Conservation (phyloP, 2,113 vertebrate genomes). For the Raja brachyura region DNA sequence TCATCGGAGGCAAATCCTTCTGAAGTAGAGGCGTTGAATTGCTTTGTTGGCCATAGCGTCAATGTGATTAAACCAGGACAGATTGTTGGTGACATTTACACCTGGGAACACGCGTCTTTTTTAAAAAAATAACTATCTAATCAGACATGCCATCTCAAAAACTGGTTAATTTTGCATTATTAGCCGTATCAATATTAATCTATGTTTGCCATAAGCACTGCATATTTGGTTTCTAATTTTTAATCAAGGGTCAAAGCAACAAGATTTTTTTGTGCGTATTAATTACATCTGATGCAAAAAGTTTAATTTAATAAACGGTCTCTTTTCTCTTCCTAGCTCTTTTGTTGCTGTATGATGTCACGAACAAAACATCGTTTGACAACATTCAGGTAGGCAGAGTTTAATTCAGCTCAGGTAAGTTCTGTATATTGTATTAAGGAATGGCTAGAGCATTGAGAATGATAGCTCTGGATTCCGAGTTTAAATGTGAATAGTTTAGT, state of each 20-base stretch:
- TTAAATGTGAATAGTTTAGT: background rate
- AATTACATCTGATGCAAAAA: background rate
- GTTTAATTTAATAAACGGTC: background rate
- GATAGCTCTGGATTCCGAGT: background rate
- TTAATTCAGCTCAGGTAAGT: too few relatives aligned
- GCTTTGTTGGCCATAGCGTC: too few relatives aligned
- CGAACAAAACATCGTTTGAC: constrained; percentile 85
- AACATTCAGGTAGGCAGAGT: constrained; percentile 76
- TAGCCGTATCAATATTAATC: too few relatives aligned
- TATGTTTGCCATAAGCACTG: too few relatives aligned
- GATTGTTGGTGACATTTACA: too few relatives aligned
- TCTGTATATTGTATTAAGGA: background rate
- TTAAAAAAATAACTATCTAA: background rate
- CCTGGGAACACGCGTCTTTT: too few relatives aligned
- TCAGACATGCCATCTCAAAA: background rate
- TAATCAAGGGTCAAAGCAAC: background rate
- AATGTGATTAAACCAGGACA: too few relatives aligned
- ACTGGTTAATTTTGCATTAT: background rate
- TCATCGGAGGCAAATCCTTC: too few relatives aligned
- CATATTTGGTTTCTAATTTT: background rate
- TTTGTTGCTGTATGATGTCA: constrained; percentile 84
- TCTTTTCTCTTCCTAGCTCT: constrained; percentile 61
- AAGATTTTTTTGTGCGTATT: background rate
- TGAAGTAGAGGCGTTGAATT: too few relatives aligned
- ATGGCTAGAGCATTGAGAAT: background rate